Evolutionary conservation across 2,797 vertebrate species (phyloP), one percentile per base, ranked within the genome.

Genomic region (Etheostoma nigrum): DNA sequence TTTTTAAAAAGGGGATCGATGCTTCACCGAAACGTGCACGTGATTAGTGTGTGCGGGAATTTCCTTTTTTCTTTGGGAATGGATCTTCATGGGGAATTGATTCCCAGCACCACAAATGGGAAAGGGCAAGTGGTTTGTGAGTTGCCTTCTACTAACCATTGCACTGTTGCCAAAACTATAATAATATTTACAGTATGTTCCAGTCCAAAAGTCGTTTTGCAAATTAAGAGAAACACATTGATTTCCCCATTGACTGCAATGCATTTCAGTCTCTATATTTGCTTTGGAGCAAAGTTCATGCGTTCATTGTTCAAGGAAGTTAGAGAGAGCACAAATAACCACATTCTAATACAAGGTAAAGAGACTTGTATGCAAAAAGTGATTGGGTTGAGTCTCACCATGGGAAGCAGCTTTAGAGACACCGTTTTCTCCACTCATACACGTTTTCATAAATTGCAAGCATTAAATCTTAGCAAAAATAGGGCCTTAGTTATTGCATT

Each of bases 301-400:
- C 47, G 2, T 48, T 42, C 19, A 30, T 44, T 49, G 33, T 40
- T 72, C 2, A 33, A 33, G 25, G 33, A 42, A 19, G 48, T 25
- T 18, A 16, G 14, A 36, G 11, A 61, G 36, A 61, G 47, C 5
- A 68, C 18, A 42, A 25, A 54, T 30, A 45, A 52, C 33, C 15
- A 19, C 45, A 18, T 5, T 11, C 1, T 25, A 23, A 18, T 36
- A 44, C 11, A 42, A 53, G 21, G 45, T 19, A 12, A 5, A 44
- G 5, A 67, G 11, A 57, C 1, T 44, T 40, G 2, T 7, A 16
- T 27, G 23, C 27, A 14, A 81, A 9, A 58, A 40, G 13, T 63
- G 44, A 60, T 51, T 53, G 62, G 8, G 18, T 67, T 74, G 10
- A 79, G 16, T 80, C 33, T 44, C 16, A 58, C 21, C n/a, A 16